phyloP scores from a whole-genome alignment of 23 tunicate species.

The Ciona savignyi region DNA sequence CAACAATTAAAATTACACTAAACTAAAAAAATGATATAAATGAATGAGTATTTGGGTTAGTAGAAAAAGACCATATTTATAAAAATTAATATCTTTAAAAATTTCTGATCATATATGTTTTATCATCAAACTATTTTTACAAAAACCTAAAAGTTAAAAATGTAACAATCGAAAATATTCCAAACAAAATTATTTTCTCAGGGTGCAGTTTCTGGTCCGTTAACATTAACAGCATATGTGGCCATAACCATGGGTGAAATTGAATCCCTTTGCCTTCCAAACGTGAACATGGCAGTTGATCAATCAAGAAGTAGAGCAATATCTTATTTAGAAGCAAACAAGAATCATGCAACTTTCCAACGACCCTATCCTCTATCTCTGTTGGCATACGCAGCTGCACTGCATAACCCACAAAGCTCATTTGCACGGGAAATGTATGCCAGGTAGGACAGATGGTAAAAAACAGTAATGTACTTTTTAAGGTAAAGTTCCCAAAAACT shows the following conservation, averaged over 20 bases:
- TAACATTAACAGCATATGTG: slow-evolving; percentile 58
- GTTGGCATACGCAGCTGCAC: slow-evolving; percentile 26
- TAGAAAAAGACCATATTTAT: no score
- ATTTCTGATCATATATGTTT: no score
- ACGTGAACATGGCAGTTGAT: background rate
- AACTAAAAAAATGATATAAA: no score
- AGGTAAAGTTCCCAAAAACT: no score
- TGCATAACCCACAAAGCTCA: slow-evolving; percentile 9
- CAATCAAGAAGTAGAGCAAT: slow-evolving; percentile 26
- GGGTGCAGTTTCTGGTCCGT: slow-evolving; percentile 50
- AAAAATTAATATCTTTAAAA: no score
- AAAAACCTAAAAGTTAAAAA: no score
- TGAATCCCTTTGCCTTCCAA: slow-evolving; percentile 13
- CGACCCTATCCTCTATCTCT: slow-evolving; percentile 39
- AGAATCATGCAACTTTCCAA: slow-evolving; percentile 22
- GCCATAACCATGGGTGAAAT: slow-evolving; percentile 34
- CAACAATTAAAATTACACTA: no score
- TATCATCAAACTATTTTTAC: no score
- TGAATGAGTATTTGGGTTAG: no score
- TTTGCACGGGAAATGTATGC: background rate
- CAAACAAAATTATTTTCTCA: slow-evolving; percentile 19
- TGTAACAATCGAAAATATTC: no score
- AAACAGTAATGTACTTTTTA: no score
- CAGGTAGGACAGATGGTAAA: background rate
- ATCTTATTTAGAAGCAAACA: slow-evolving; percentile 18